phyloP scores from a whole-genome alignment of 2,113 vertebrate genomes.

The human region GRCh38 chr1:60144001-60144500 shows the following conservation, averaged over 20 bases:
- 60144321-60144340: background rate
- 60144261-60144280: background rate
- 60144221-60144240: background rate
- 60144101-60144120: background rate
- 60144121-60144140: background rate
- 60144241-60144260: background rate
- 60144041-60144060: background rate
- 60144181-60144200: background rate
- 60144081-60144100: background rate
- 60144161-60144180: background rate
- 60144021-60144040: background rate
- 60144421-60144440: background rate
- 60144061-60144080: background rate
- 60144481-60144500: background rate
- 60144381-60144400: background rate
- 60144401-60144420: background rate
- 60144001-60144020: background rate
- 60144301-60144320: background rate
- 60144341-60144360: background rate
- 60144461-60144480: background rate
- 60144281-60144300: background rate
- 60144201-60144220: conserved; percentile 14
- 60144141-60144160: background rate
- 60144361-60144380: background rate
- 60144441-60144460: background rate